Evolutionary conservation across 2,113 vertebrate species (phyloP).

Genomic region (Gavialis gangeticus): DNA sequence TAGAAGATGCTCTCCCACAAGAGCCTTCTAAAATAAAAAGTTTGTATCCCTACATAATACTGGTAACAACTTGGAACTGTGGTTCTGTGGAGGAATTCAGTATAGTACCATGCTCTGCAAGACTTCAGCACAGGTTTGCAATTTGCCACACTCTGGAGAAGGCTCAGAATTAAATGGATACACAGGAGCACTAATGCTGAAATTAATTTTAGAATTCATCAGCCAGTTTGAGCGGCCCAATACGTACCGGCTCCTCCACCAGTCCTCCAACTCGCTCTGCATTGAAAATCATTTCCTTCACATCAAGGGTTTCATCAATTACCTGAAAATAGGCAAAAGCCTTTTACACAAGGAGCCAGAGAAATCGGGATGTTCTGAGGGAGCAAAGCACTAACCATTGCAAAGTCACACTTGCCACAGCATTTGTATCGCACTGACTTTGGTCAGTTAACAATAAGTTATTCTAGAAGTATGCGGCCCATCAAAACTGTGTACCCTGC

Average conservation of each 20-base stretch:
- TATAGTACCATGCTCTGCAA: rapidly evolving
- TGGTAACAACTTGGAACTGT: not conserved
- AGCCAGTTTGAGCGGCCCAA: not conserved
- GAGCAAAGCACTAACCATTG: no score
- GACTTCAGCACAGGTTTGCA: not conserved
- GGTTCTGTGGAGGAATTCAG: rapidly evolving
- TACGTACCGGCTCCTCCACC: constrained; percentile 93
- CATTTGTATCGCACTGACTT: no score
- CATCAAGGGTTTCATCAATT: constrained; percentile 96
- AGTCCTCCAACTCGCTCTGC: constrained; percentile 92
- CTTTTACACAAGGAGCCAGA: constrained; percentile 71
- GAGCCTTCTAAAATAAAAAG: not conserved
- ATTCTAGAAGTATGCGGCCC: no score
- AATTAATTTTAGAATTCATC: not conserved
- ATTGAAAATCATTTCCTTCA: constrained; percentile 96
- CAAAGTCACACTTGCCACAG: no score
- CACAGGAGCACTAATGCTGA: not conserved
- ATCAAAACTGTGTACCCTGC: no score
- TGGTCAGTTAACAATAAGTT: no score
- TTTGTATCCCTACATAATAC: not conserved
- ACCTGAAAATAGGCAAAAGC: constrained; percentile 87
- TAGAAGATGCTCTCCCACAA: not conserved
- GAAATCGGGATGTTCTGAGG: not conserved
- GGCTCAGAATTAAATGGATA: not conserved
- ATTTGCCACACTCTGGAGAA: rapidly evolving